Conservation (phyloP, 2,113 vertebrate genomes). For the Ahaetulla prasina region DNA sequence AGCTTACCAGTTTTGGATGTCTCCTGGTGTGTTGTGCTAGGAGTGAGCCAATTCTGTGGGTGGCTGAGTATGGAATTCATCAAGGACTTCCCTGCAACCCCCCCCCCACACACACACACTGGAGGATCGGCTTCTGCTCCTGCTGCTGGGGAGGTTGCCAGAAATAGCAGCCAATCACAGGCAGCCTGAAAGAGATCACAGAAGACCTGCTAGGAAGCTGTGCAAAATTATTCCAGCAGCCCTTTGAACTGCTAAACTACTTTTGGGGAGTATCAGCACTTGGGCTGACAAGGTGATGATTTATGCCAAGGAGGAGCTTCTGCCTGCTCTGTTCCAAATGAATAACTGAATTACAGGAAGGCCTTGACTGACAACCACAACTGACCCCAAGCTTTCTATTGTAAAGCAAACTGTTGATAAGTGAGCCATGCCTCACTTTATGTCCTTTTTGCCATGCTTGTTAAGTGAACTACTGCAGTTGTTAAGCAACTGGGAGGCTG, state of each 20-base stretch:
- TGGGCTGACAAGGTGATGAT: slow-evolving; percentile 7
- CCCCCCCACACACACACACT: too few species aligned
- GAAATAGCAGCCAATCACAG: neutral
- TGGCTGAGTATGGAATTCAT: neutral
- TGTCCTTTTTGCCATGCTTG: too few species aligned
- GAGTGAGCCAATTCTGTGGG: neutral
- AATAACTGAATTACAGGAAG: neutral
- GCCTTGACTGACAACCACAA: neutral
- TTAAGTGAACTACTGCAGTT: too few species aligned
- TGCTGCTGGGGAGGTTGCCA: neutral
- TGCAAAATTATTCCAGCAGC: slow-evolving; percentile 19
- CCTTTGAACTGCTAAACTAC: neutral
- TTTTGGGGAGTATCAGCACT: neutral
- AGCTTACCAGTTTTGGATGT: neutral
- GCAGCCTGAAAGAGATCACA: neutral
- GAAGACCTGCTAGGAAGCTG: neutral
- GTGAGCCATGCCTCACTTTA: too few species aligned
- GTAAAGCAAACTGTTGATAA: too few species aligned
- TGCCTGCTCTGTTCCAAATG: neutral
- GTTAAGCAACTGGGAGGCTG: too few species aligned
- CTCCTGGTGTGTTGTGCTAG: neutral
- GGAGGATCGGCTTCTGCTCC: neutral
- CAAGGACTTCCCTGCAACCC: neutral
- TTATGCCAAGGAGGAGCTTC: neutral
- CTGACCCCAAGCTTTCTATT: too few species aligned